Base-by-base conservation (phyloP, 2,113 vertebrate genomes). In the Hucho hucho region DNA sequence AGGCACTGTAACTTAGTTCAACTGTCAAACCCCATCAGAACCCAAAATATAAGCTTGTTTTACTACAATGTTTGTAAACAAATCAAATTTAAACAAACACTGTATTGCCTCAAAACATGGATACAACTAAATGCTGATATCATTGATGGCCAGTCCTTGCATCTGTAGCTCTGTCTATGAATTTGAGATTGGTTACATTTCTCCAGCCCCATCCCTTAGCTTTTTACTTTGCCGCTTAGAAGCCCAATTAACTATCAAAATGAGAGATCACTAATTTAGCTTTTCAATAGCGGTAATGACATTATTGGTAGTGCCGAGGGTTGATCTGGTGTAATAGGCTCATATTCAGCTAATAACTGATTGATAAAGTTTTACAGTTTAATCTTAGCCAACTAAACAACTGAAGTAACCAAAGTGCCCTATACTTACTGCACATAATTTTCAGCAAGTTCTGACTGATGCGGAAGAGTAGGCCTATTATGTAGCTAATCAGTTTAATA, bases 191-290 rank as follows among this genome's bases (percentile, higher is more conserved):
- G 37, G 37, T 43, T 43, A 43, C 9, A 43, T 43, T 43, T 43
- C 2, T 43, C 37, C 37, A 43, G 37, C 37, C 9, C 9, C 37
- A 43, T 11, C 37, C 37, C 9, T 12, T 9, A 43, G 37, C 37
- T 12, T 43, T 43, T 43, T 2, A 43, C 37, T 43, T 43, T 43
- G 37, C 9, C 9, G 37, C 37, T 43, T 43, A 11, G 37, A 75
- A 77, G 49, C 43, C 84, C 81, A 79, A 79, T 81, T 78, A 82
- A 79, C 75, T 79, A 70, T 72, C 78, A 73, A 83, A 81, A 72
- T 69, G 69, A 80, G 9, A 77, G 69, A 79, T 78, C 72, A 61
- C 70, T 24, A 67, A 75, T 63, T 75, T 29, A 73, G 68, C 29
- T 74, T 73, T 64, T 61, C 43, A 56, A 20, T 56, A 20, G 53